Evolutionary conservation across 2,888 invertebrate genomes (phyloP).

Genomic region (Muscina levida): DNA sequence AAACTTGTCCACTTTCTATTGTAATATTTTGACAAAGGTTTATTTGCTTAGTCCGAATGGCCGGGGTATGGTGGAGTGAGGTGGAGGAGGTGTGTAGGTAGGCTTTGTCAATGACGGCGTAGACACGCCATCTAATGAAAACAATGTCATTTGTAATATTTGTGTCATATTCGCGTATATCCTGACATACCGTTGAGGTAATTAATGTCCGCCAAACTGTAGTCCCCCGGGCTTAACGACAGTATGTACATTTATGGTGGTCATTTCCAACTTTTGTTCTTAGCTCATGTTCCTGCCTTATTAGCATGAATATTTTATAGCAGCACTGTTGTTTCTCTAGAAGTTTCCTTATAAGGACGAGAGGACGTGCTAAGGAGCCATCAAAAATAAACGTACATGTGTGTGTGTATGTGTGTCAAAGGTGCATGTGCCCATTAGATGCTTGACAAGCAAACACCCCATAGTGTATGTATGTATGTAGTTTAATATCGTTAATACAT

Average conservation of each 20-base stretch:
- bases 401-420: too few species aligned
- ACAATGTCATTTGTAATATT: slow-evolving; percentile 16
- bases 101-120: slow-evolving; percentile 3
- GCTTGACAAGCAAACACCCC: too few species aligned
- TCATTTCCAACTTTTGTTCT: too few species aligned
- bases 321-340: too few species aligned
- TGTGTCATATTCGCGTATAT: slow-evolving; percentile 10
- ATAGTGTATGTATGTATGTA: too few species aligned
- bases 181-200: slow-evolving; percentile 6
- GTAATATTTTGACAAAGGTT: slow-evolving; percentile 8
- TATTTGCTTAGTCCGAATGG: neutral
- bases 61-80: neutral
- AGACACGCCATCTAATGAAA: slow-evolving; percentile 1
- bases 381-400: too few species aligned
- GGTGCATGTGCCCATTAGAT: neutral
- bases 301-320: too few species aligned
- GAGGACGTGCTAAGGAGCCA: too few species aligned
- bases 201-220: slow-evolving; percentile 32
- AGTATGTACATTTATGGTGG: neutral
- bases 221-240: too few species aligned
- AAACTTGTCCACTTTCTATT: neutral
- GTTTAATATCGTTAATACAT: too few species aligned
- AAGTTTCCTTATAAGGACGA: too few species aligned
- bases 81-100: neutral
- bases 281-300: too few species aligned